Base-by-base conservation (phyloP, 2,888 invertebrate genomes). In the Leptodirus hochenwartii region DNA sequence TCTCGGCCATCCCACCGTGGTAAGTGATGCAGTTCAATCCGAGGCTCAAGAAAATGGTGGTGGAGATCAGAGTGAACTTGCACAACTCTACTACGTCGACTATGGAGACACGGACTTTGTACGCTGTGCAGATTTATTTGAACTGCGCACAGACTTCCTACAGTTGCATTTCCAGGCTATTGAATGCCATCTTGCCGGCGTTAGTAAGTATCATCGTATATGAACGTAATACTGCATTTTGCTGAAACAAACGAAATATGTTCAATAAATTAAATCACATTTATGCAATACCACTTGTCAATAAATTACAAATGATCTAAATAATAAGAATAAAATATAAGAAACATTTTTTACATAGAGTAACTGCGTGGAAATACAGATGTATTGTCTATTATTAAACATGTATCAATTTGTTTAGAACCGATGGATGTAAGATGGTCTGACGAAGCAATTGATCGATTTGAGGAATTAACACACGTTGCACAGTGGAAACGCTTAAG, bases 31-130 rank as follows among this genome's bases (percentile, higher is more conserved):
- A n/a, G n/a, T n/a, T n/a, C n/a, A n/a, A n/a, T n/a, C n/a, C n/a
- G n/a, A n/a, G n/a, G n/a, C n/a, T n/a, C n/a, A 64, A 15, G 69
- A 71, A 44, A 66, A 66, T 42, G 64, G 66, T 42, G 54, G 63
- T 1, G 59, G 66, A 12, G 28, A 17, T 8, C 24, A 22, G n/a
- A n/a, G n/a, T n/a, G n/a, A n/a, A 8, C 20, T 26, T 10, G 70
- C 74, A 1, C 69, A 73, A 43, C 63, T 88, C 15, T 81, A 78
- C 50, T 88, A 72, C 54, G 66, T 88, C 30, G 90, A 91, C 59
- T 90, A 84, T 52, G 90, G 90, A 0, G 85, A 90, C 53, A 69
- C 69, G 34, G 77, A 78, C 43, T 65, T 66, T 43, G 62, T 80
- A 3, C 56, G 65, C 1, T 63, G 66, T 3, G 61, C 65, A 29